phyloP scores from a whole-genome alignment of 2,888 invertebrate species.

The Cryptus armator region DNA sequence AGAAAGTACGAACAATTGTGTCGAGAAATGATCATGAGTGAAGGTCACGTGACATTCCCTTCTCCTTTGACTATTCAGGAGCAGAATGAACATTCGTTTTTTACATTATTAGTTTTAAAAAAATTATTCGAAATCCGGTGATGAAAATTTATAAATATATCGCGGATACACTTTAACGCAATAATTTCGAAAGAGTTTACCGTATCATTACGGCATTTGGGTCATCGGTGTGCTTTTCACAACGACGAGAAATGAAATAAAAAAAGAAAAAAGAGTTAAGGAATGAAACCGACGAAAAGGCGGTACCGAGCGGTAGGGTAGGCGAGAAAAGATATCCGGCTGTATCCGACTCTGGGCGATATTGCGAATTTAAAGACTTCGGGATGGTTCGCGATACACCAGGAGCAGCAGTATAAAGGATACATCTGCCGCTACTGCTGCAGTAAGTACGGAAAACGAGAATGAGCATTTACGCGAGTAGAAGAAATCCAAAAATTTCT shows the following conservation, averaged over 20 bases:
- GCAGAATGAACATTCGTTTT: too few relatives aligned
- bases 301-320: neutral
- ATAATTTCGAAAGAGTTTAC: too few relatives aligned
- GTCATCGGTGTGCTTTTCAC: neutral
- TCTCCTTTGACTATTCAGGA: too few relatives aligned
- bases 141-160: too few relatives aligned
- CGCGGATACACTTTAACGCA: too few relatives aligned
- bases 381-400: slow-evolving; percentile 1
- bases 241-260: neutral
- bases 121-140: too few relatives aligned
- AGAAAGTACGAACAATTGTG: too few relatives aligned
- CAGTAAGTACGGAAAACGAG: neutral
- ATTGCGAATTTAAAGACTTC: slow-evolving; percentile 24
- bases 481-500: slow-evolving; percentile 3
- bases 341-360: slow-evolving; percentile 1
- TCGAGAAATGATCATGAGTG: too few relatives aligned
- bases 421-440: neutral
- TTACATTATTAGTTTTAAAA: too few relatives aligned
- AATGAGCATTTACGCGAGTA: neutral
- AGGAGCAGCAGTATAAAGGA: neutral
- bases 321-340: slow-evolving; percentile 8
- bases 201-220: too few relatives aligned
- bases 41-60: too few relatives aligned
- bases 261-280: neutral
- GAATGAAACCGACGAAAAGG: neutral